A percentile compares a stretch with the other conserved stretches of the same genome.
Conservation (phyloP, 2,797 vertebrate genomes). For the Phoebastria nigripes region DNA sequence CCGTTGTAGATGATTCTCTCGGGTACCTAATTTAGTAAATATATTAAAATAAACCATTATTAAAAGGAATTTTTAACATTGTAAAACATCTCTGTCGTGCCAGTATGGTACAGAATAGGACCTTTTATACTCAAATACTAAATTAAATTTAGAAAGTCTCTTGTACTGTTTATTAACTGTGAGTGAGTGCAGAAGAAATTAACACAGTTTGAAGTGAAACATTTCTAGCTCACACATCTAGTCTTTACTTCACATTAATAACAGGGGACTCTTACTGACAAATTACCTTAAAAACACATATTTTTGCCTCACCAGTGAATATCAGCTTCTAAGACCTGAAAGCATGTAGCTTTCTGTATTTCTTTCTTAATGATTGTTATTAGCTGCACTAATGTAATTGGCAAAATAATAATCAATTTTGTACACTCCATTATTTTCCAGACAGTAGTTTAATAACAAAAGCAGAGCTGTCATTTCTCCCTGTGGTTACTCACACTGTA, state of each 20-base stretch:
- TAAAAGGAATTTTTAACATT: conserved; percentile 63
- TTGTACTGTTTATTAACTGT: not conserved
- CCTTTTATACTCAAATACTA: not conserved
- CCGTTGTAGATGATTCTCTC: conserved; percentile 82
- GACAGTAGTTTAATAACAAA: conserved; percentile 72
- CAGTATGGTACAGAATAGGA: conserved; percentile 11
- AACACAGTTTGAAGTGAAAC: not conserved
- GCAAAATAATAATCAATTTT: conserved; percentile 74
- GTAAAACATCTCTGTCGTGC: not conserved
- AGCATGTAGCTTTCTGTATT: conserved; percentile 31
- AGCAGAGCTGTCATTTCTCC: conserved; percentile 68
- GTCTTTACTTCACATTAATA: conserved; percentile 50
- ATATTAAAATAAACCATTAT: conserved; percentile 79
- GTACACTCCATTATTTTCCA: conserved; percentile 70
- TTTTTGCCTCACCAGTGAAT: conserved; percentile 50
- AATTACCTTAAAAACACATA: conserved; percentile 12
- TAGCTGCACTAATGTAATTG: conserved; percentile 67
- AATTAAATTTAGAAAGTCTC: not conserved
- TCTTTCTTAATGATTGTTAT: conserved; percentile 58
- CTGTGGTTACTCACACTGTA: conserved; percentile 59
- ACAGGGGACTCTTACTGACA: conserved; percentile 31
- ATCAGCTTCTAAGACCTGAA: conserved; percentile 49
- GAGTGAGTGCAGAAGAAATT: not conserved
- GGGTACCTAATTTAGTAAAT: conserved; percentile 82
- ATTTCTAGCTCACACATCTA: not conserved